Evolutionary conservation across 2,888 invertebrate genomes (phyloP), one percentile per base, ranked within the genome.

Genomic region (Conus canariensis): DNA sequence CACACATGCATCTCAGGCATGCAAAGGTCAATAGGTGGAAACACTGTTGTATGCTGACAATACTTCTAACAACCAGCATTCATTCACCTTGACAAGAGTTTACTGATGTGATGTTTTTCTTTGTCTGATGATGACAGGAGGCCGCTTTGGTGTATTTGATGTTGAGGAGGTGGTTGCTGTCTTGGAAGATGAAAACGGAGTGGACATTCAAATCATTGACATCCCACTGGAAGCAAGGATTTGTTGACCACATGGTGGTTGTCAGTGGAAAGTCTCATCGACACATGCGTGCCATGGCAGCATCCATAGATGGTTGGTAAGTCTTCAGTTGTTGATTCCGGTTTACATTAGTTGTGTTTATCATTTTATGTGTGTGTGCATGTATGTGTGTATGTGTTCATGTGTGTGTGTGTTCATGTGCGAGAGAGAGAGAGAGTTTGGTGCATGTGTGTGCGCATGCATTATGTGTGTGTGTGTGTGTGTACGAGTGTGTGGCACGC

Each of bases 181-280:
- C 58, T 96, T 99, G 60, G 97, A 97, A 92, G 97, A 97, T 94
- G 98, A 99, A 96, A 98, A 98, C 95, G 98, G 97, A 0, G 97
- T 97, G 95, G 97, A 99, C 95, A 97, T 99, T 92, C 98, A 98
- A 97, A 98, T 98, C 2, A 98, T 98, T 67, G 96, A 97, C 83
- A 97, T 99, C 0, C 98, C 99, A 0, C 96, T 97, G 90, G 97
- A 98, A 86, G 96, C 98, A 14, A 97, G 97, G 92, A n/a, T 99
- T 98, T 97, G 98, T 98, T 22, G 98, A 98, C 96, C 98, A 98
- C 94, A 97, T 99, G 95, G 98, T 98, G 90, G 96, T 99, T 14
- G 98, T 98, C 4, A 98, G 97, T 90, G 96, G 95, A 9, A 93
- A 93, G 45, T 96, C 96, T 0, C 83, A 90, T 1, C 92, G 96